These are phyloP conservation scores for crab-eating macaque (Macaca fascicularis) DNA, from an alignment of 2,113 vertebrate species.

Conservation along the genomic window T2T-MFA8v1.1 NC_088380.1:116277001-116277500, in stretches of 20 bases:
- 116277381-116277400: not conserved
- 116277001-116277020: not conserved
- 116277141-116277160: not conserved
- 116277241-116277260: not conserved
- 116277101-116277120: not conserved
- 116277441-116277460: not conserved
- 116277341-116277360: not conserved
- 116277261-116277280: not conserved
- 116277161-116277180: not conserved
- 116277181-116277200: not conserved
- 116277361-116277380: not conserved
- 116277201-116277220: not conserved
- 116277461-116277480: not conserved
- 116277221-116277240: not conserved
- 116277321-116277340: not conserved
- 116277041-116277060: not conserved
- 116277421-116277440: not conserved
- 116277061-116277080: not conserved
- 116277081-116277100: not conserved
- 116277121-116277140: not conserved
- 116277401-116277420: not conserved
- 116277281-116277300: not conserved
- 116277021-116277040: not conserved
- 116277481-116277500: constrained; percentile 43
- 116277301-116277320: not conserved